phyloP scores from a whole-genome alignment of 2,888 invertebrate species.

The Petrophora chlorosata region DNA sequence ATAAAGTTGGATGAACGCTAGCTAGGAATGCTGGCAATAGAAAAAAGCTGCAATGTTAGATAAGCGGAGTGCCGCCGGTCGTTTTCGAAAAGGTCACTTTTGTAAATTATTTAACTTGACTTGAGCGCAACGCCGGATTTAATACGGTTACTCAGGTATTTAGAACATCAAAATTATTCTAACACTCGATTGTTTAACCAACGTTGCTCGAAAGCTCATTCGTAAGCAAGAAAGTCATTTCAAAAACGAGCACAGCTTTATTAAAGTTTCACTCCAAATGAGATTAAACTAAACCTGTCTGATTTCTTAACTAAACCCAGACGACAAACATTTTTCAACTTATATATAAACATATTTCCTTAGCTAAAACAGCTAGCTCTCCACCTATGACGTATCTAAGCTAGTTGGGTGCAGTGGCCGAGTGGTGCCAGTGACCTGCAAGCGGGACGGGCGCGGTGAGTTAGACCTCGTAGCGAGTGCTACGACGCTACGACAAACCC shows the following conservation, averaged over 20 bases:
- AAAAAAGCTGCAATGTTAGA: constrained; percentile 78
- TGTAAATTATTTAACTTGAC: too few relatives aligned
- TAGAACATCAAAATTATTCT: too few relatives aligned
- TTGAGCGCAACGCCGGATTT: too few relatives aligned
- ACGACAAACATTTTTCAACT: too few relatives aligned
- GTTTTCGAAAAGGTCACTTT: neutral
- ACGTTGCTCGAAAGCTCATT: too few relatives aligned
- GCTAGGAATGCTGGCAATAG: constrained; percentile 75
- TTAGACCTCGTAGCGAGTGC: constrained; percentile 61
- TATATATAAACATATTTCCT: neutral
- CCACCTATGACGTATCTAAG: constrained; percentile 67
- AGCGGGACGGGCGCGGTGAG: constrained; percentile 43
- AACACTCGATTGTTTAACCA: too few relatives aligned
- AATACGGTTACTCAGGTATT: too few relatives aligned
- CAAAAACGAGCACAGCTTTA: too few relatives aligned
- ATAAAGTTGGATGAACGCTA: constrained; percentile 54
- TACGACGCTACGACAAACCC: constrained; percentile 69
- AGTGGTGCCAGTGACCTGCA: constrained; percentile 77
- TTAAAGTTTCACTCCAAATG: too few relatives aligned
- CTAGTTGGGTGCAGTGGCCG: constrained; percentile 79
- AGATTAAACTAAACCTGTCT: too few relatives aligned
- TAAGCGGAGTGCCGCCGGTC: neutral
- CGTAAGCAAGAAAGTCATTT: too few relatives aligned
- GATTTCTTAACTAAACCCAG: too few relatives aligned
- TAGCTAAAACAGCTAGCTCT: constrained; percentile 5